Conservation (phyloP, 1,140 invertebrate genomes). For the Leguminivora glycinivorella region DNA sequence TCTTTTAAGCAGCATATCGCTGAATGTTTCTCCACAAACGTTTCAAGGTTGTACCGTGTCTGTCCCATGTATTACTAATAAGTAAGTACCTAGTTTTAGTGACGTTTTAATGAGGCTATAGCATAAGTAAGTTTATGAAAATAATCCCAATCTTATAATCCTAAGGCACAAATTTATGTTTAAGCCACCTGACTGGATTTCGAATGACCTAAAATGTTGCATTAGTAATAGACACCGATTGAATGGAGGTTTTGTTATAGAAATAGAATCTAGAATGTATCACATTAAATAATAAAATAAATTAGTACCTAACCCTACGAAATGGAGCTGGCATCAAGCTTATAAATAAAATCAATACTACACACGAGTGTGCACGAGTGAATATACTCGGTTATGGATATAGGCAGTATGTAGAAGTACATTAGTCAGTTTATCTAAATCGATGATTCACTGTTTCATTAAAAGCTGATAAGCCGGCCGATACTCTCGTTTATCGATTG, state of each 20-base stretch:
- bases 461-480: conserved; percentile 23
- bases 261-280: conserved; percentile 6
- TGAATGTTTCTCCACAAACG: neutral
- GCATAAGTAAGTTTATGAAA: neutral
- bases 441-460: conserved; percentile 17
- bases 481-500: conserved; percentile 20
- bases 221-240: neutral
- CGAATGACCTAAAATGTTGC: neutral
- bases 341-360: conserved; percentile 5
- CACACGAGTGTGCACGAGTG: neutral
- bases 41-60: no score
- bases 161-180: neutral
- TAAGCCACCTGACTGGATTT: conserved; percentile 2
- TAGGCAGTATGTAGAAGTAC: neutral
- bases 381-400: neutral
- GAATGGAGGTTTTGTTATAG: neutral
- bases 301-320: neutral
- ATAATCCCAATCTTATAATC: neutral
- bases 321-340: neutral
- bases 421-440: conserved; percentile 28
- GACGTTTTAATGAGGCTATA: neutral
- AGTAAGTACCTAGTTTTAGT: no score
- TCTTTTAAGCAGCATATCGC: neutral
- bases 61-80: no score
- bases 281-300: conserved; percentile 22